Evolutionary conservation across 2,797 vertebrate species (phyloP).

Genomic region (Erithacus rubecula): DNA sequence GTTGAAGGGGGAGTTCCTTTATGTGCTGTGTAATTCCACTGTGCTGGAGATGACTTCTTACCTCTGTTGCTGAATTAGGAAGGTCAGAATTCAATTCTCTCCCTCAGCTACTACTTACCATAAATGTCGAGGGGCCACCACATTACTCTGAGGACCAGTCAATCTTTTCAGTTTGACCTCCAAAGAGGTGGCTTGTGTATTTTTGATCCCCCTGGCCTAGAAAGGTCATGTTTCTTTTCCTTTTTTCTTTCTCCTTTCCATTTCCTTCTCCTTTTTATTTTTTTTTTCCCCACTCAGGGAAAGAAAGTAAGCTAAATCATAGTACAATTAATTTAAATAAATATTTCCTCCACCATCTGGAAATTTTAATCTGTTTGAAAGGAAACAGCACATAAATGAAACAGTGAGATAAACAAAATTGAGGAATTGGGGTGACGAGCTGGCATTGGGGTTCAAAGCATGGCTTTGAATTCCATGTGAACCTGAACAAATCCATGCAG

Average conservation of each 20-base stretch:
- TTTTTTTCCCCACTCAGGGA: neutral
- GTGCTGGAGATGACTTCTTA: conserved; percentile 39
- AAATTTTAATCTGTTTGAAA: neutral
- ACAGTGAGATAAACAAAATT: neutral
- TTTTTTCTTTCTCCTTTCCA: neutral
- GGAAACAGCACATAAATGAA: neutral
- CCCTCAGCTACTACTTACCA: neutral
- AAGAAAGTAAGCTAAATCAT: neutral
- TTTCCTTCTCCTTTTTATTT: neutral
- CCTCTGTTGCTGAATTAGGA: conserved; percentile 19
- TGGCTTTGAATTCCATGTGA: neutral
- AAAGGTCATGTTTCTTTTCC: neutral
- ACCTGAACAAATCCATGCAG: neutral
- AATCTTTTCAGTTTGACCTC: conserved; percentile 1
- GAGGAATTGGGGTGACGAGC: neutral
- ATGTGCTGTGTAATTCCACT: conserved; percentile 29
- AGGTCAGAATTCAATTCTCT: conserved; percentile 17
- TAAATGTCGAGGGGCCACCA: neutral
- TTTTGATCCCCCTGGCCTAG: neutral
- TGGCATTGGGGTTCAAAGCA: neutral
- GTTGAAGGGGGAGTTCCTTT: conserved; percentile 56
- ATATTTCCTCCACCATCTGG: neutral
- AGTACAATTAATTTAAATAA: neutral
- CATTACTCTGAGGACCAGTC: neutral
- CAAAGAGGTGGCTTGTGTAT: neutral